Evolutionary conservation across 1,140 invertebrate species (phyloP), one percentile per base, ranked within the genome.

Genomic region (Temnothorax curvispinosus): DNA sequence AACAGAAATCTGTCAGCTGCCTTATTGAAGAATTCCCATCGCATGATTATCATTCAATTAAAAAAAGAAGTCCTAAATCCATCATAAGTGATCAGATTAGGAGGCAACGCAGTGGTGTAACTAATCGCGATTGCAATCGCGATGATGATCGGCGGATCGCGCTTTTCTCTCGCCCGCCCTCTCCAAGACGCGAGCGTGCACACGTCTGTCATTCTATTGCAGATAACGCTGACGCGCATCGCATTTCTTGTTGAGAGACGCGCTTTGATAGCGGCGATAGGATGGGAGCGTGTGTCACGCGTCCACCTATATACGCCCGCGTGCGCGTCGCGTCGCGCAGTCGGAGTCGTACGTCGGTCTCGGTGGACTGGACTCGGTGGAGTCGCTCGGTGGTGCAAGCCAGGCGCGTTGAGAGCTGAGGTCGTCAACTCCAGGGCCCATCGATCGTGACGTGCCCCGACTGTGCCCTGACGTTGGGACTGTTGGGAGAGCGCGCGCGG

Each of bases 271-370:
- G 13, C n/a, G 21, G 7, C 41, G n/a, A 15, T 21, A 77, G 21
- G 2, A 72, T 56, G 21, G 9, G 9, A 71, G 13, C 9, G 21
- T 65, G n/a, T 67, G n/a, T 67, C 50, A 54, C 64, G 27, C 62
- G 38, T 27, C 3, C 2, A 35, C n/a, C 38, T 81, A 81, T 71
- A 71, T 81, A 81, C 38, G 15, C 38, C 50, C 21, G 15, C 13
- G 50, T 15, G 38, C 35, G 38, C 21, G 13, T 44, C 15, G 21
- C 15, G 35, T 44, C 78, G 21, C 54, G 7, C 78, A 81, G 78
- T 81, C 38, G 21, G 64, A 35, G 15, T 58, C 50, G 18, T 13
- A 5, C 76, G 47, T 56, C 64, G 27, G 27, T 27, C 27, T 27
- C 27, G 27, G 27, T 27, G 27, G 27, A n/a, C 41, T 27, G 27